A percentile compares a stretch with the other conserved stretches of the same genome.
phyloP scores from a whole-genome alignment of 2,113 vertebrate genomes.

The Tursiops truncatus region DNA sequence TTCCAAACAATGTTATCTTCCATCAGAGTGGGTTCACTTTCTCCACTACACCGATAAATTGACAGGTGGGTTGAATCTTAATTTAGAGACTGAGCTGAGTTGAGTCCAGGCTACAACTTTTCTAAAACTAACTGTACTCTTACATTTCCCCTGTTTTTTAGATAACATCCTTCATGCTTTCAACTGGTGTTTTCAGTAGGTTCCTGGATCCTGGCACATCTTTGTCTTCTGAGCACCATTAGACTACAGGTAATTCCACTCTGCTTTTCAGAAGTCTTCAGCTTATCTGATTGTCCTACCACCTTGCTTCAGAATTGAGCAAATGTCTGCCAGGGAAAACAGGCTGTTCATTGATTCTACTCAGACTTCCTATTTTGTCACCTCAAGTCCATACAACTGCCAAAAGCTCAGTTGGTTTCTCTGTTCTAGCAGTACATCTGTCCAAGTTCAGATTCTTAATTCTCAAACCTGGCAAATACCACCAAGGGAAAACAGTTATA shows the following conservation, averaged over 20 bases:
- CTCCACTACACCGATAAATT: background rate
- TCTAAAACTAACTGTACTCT: background rate
- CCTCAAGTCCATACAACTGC: background rate
- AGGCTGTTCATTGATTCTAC: background rate
- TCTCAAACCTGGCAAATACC: background rate
- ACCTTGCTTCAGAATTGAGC: background rate
- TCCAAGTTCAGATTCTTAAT: background rate
- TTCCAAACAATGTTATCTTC: background rate
- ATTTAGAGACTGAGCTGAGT: background rate
- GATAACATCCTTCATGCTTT: background rate
- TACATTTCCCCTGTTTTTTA: background rate
- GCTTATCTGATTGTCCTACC: background rate
- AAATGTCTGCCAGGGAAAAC: background rate
- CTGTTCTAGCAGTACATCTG: background rate
- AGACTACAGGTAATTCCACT: background rate
- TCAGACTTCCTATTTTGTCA: background rate
- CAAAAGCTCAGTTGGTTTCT: background rate
- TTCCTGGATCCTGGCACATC: background rate
- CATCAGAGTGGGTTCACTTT: background rate
- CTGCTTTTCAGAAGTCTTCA: background rate
- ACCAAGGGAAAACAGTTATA: background rate
- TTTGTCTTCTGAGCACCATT: background rate
- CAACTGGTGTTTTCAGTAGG: background rate
- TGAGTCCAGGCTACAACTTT: background rate
- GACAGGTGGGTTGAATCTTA: background rate